Evolutionary conservation across 2,113 vertebrate species (phyloP).

Genomic region (Seriola quinqueradiata): DNA sequence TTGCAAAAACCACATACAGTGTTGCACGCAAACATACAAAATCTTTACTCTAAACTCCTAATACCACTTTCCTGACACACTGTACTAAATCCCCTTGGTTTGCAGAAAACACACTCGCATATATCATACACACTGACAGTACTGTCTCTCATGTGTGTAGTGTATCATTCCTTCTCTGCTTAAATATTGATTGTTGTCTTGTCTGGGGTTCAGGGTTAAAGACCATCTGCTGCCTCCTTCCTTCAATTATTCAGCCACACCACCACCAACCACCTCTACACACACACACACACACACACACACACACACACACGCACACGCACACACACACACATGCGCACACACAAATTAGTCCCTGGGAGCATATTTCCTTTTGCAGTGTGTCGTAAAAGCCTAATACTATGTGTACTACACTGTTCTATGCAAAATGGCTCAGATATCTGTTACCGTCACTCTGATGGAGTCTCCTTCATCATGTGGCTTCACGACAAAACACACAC

Average conservation of each 20-base stretch:
- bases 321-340: constrained; percentile 22
- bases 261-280: constrained; percentile 47
- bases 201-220: constrained; percentile 82
- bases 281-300: constrained; percentile 14
- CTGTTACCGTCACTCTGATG: constrained; percentile 18
- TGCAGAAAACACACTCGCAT: constrained; percentile 61
- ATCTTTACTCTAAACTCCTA: constrained; percentile 31
- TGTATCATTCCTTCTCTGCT: constrained; percentile 72
- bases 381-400: constrained; percentile 45
- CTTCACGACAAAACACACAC: constrained; percentile 17
- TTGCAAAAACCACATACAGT: constrained; percentile 20
- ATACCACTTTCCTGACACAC: constrained; percentile 26
- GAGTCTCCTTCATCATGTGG: constrained; percentile 12
- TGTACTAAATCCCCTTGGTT: constrained; percentile 33
- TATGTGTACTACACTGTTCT: constrained; percentile 11
- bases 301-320: constrained; percentile 3
- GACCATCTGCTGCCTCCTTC: constrained; percentile 70
- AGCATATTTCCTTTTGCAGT: constrained; percentile 46
- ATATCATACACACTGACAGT: constrained; percentile 64
- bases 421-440: constrained; percentile 51
- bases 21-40: constrained; percentile 34
- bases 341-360: constrained; percentile 65
- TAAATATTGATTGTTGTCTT: constrained; percentile 84
- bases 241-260: constrained; percentile 82
- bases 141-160: constrained; percentile 35